phyloP scores from a whole-genome alignment of 2,113 vertebrate genomes.

The Egretta garzetta region DNA sequence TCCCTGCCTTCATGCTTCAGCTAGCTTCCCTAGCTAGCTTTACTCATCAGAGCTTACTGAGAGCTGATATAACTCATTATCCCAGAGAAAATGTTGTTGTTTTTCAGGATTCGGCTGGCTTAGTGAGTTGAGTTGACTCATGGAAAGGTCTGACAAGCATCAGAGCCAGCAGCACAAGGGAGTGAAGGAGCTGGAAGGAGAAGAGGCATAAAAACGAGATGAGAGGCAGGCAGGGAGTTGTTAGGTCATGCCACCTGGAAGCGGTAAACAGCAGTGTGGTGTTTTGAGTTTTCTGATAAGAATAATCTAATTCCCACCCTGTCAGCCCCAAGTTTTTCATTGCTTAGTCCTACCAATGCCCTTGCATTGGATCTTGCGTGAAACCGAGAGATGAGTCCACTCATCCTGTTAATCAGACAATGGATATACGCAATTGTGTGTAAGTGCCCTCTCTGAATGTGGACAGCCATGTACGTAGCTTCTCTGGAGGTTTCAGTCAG shows the following conservation, averaged over 20 bases:
- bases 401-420: background rate
- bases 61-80: background rate
- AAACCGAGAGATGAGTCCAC: background rate
- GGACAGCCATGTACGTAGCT: background rate
- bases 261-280: background rate
- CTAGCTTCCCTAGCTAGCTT: background rate
- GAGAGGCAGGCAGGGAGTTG: background rate
- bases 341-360: background rate
- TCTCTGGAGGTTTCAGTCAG: background rate
- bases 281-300: background rate
- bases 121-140: background rate
- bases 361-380: background rate
- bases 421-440: fast-evolving
- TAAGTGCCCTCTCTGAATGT: background rate
- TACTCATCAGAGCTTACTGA: background rate
- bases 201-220: background rate
- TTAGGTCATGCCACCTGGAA: background rate
- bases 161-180: background rate
- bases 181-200: background rate
- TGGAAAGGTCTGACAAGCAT: background rate
- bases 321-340: background rate
- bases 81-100: background rate
- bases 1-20: background rate
- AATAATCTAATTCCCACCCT: background rate
- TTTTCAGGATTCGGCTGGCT: background rate